Evolutionary conservation across 2,113 vertebrate species (phyloP).

Genomic region (Cottus gobio): DNA sequence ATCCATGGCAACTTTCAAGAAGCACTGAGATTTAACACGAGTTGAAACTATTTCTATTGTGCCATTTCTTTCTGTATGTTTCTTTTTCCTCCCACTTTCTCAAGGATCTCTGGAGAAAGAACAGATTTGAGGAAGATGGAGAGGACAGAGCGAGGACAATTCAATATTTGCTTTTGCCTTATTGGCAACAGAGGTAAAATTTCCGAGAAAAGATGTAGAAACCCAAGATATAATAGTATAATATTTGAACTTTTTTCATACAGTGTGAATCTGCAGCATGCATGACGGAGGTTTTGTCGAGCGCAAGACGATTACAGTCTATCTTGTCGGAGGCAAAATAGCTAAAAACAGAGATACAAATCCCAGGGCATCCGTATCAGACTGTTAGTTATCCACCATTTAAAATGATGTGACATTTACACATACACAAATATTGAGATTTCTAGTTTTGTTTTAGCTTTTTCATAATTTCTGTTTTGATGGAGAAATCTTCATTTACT

Average conservation of each 20-base stretch:
- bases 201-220: conserved; percentile 47
- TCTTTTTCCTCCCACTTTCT: conserved; percentile 55
- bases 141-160: conserved; percentile 66
- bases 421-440: not conserved
- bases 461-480: not conserved
- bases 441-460: not conserved
- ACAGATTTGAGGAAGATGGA: conserved; percentile 68
- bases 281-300: conserved; percentile 34
- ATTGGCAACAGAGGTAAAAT: conserved; percentile 58
- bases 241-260: conserved; percentile 66
- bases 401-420: not conserved
- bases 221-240: conserved; percentile 49
- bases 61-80: conserved; percentile 50
- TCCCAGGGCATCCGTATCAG: conserved; percentile 17
- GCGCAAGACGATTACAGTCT: conserved; percentile 34
- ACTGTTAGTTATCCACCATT: conserved; percentile 9
- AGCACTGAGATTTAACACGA: conserved; percentile 55
- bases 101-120: conserved; percentile 71
- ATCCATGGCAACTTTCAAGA: conserved; percentile 75
- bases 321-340: conserved; percentile 18
- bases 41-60: conserved; percentile 61
- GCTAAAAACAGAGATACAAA: conserved; percentile 37
- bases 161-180: conserved; percentile 73
- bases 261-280: conserved; percentile 62
- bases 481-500: conserved; percentile 7